Evolutionary conservation across 30 jellyfish, hydroid and myxozoan genomes (phyloP).

Genomic region (Cassiopea andromeda): DNA sequence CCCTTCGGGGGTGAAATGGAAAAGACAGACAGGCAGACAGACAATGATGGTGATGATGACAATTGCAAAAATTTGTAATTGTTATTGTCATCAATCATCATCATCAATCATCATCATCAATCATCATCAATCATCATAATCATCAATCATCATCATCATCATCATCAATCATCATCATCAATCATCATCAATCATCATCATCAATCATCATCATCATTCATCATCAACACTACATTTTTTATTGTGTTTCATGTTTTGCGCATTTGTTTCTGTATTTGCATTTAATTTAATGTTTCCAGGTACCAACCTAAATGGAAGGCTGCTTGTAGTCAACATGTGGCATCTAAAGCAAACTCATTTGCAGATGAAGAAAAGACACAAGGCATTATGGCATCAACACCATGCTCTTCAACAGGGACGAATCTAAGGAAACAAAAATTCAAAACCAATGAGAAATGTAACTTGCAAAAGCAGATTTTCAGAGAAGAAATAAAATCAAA

Average conservation of each 20-base stretch:
- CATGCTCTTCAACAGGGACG: constrained; percentile 5
- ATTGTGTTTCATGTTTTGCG: not conserved
- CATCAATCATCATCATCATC: too few species aligned
- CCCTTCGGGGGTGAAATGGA: too few species aligned
- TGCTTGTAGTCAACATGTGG: not conserved
- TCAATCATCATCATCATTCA: too few species aligned
- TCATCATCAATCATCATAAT: too few species aligned
- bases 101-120: too few species aligned
- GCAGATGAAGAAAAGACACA: not conserved
- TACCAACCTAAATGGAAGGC: not conserved
- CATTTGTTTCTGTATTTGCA: not conserved
- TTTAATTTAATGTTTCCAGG: not conserved
- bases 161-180: too few species aligned
- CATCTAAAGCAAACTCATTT: not conserved
- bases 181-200: too few species aligned
- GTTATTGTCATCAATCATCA: too few species aligned
- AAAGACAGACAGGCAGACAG: too few species aligned
- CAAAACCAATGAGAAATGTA: not conserved
- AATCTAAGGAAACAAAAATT: not conserved
- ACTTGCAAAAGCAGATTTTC: constrained; percentile 11
- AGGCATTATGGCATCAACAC: constrained; percentile 22
- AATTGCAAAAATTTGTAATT: too few species aligned
- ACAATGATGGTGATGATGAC: too few species aligned
- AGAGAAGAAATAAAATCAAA: not conserved
- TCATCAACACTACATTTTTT: not conserved